These are phyloP conservation scores for Carassius carassius DNA, from an alignment of 2,113 vertebrate genomes.

Conservation along the genomic window DNA sequence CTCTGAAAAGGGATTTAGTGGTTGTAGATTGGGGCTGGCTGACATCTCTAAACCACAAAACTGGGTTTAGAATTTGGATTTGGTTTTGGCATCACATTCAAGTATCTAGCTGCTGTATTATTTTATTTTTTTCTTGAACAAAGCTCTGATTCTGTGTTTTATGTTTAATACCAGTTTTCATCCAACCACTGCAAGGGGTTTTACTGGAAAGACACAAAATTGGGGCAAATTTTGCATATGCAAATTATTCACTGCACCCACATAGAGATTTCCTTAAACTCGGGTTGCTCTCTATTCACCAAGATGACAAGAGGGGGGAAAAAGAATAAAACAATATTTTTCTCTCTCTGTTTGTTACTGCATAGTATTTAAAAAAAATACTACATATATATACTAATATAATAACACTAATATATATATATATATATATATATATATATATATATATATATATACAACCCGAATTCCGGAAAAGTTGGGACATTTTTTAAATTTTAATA, in stretches of 20 bases:
- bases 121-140: background rate
- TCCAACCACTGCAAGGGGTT: slow-evolving; percentile 19
- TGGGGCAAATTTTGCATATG: slow-evolving; percentile 56
- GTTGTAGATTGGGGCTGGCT: background rate
- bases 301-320: background rate
- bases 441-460: no score
- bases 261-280: background rate
- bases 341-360: background rate
- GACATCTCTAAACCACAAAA: background rate
- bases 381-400: no score
- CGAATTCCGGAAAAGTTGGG: no score
- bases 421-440: no score
- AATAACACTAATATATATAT: no score
- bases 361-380: no score
- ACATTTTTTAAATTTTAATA: no score
- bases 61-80: background rate
- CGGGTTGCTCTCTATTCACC: background rate
- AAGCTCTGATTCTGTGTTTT: slow-evolving; percentile 5
- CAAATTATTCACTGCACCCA: slow-evolving; percentile 1
- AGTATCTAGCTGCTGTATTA: background rate
- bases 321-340: background rate
- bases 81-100: slow-evolving; percentile 4
- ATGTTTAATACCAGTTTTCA: background rate
- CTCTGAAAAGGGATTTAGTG: slow-evolving; percentile 14
- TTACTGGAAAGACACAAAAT: slow-evolving; percentile 37